Percentiles rank a stretch among this genome's conserved stretches.
Evolutionary conservation across 2,113 vertebrate genomes (phyloP).

Genomic region (Leptocoma aspasia): DNA sequence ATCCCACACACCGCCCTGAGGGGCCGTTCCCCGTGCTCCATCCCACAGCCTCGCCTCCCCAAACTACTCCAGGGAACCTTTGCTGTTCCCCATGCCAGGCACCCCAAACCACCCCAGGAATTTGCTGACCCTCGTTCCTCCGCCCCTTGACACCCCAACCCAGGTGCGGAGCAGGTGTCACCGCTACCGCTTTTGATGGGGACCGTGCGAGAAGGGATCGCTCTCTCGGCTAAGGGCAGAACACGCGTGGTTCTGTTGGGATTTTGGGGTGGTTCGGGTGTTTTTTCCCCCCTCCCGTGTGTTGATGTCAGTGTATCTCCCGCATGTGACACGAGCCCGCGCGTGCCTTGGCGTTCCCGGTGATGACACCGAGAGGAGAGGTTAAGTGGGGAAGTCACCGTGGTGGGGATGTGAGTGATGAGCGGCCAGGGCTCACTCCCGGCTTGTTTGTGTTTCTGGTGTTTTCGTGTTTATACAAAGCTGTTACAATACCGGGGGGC

Average conservation of each 20-base stretch:
- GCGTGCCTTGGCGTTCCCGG: neutral
- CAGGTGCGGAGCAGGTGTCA: neutral
- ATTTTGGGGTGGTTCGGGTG: neutral
- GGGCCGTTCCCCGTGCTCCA: too few species aligned
- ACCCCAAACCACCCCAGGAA: accelerated
- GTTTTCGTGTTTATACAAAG: neutral
- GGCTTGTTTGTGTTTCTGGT: neutral
- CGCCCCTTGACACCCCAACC: accelerated
- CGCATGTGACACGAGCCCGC: neutral
- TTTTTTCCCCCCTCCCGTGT: accelerated
- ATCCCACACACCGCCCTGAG: neutral
- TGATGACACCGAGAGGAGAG: neutral
- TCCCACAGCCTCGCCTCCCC: neutral
- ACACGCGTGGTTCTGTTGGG: accelerated
- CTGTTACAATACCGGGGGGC: neutral
- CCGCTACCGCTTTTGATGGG: neutral
- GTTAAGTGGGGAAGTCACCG: neutral
- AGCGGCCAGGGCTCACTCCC: neutral
- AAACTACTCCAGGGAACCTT: too few species aligned
- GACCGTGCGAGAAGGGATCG: neutral
- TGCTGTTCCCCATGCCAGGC: neutral
- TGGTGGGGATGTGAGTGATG: neutral
- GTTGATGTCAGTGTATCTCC: neutral
- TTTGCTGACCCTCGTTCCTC: accelerated
- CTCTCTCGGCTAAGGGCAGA: neutral